Base-by-base conservation (phyloP, 1,140 invertebrate genomes). In the Aphidius ervi region DNA sequence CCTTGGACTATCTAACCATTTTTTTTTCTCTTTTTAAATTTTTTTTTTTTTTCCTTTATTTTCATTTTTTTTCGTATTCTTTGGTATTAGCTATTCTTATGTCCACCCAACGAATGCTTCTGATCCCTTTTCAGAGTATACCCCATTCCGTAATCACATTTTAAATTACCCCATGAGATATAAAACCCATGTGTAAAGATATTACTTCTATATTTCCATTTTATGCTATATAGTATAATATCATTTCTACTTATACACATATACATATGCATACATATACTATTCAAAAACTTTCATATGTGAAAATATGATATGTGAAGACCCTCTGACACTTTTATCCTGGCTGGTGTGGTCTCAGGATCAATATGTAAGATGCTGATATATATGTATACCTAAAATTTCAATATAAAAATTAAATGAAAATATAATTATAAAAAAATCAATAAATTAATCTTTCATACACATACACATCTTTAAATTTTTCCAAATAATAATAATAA, bases 41-140 rank as follows among this genome's bases (percentile, higher is more conserved):
- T 46, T 20, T 45, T 40, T 45, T 57, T 37, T 37, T 59, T 45
- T 45, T 49, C 16, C 16, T 46, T 53, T 64, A 65, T 52, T 5
- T 16, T 16, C 5, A 46, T 4, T 39, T 5, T 46, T 45, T 48
- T 37, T 37, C 50, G 23, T 45, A 37, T 46, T 53, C 65, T 63
- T 9, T 65, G 66, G 70, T 74, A 77, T 77, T 77, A 77, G 74
- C 74, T 75, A 77, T 77, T 77, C 75, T 74, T 72, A 70, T 73
- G 73, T 73, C 69, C 70, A 70, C 65, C 68, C 62, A 41, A 68
- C 68, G 65, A 68, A 69, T 63, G 65, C 68, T 58, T 66, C 63
- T 64, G 64, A 65, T 62, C 60, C 55, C 58, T 47, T 46, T 65
- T 63, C 56, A 62, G 64, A 62, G 50, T 63, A 69, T 67, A 70